Percentiles rank a stretch among this genome's conserved stretches.
Conservation (phyloP, 2,113 vertebrate genomes). For the Dolichallabes microphthalmus region DNA sequence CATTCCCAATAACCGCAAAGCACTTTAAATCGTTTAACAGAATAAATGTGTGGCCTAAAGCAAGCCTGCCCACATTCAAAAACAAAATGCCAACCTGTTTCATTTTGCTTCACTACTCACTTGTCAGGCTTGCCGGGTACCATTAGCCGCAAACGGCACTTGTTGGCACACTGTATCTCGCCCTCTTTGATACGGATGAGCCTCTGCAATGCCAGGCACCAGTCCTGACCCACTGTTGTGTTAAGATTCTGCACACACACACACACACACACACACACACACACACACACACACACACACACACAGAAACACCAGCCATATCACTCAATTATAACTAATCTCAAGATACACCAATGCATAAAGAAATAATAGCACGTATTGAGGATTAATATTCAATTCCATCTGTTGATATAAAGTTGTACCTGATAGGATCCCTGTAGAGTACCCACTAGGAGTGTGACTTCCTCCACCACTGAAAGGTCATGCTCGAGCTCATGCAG, state of each 20-base stretch:
- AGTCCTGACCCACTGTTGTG: slow-evolving; percentile 84
- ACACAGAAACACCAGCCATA: background rate
- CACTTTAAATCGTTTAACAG: slow-evolving; percentile 34
- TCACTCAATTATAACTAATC: background rate
- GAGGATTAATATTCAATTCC: background rate
- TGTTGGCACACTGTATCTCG: slow-evolving; percentile 84
- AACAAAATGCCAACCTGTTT: slow-evolving; percentile 20
- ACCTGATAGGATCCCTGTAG: slow-evolving; percentile 86
- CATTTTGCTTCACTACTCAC: slow-evolving; percentile 65
- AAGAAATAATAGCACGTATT: background rate
- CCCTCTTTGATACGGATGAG: slow-evolving; percentile 85
- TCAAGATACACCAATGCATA: background rate
- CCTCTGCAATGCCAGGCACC: slow-evolving; percentile 84
- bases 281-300: background rate
- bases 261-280: slow-evolving; percentile 27
- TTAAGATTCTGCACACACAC: slow-evolving; percentile 77
- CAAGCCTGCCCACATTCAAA: slow-evolving; percentile 26
- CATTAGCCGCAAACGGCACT: slow-evolving; percentile 81
- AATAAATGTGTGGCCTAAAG: slow-evolving; percentile 18
- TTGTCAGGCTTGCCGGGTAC: slow-evolving; percentile 85
- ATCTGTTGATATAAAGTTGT: slow-evolving; percentile 11
- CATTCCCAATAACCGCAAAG: slow-evolving; percentile 5
- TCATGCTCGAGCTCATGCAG: slow-evolving; percentile 85
- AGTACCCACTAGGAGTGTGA: slow-evolving; percentile 81
- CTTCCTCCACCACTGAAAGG: slow-evolving; percentile 81